A percentile compares a stretch with the other conserved stretches of the same genome.
These are phyloP conservation scores for Penaeus chinensis DNA, from an alignment of 1,140 invertebrate genomes.

Conservation along the genomic window DNA sequence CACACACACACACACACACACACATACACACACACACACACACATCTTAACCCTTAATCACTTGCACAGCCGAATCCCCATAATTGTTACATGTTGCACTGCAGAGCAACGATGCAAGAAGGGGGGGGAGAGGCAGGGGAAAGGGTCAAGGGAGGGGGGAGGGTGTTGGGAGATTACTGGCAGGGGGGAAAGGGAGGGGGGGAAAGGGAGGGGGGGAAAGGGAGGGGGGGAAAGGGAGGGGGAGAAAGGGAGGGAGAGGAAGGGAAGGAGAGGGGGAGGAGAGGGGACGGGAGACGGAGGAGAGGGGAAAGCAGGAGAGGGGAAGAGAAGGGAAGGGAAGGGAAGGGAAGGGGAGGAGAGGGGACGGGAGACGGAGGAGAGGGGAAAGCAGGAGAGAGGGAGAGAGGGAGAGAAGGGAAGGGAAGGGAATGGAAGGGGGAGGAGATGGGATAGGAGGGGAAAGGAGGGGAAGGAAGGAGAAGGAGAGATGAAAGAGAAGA, in stretches of 20 bases:
- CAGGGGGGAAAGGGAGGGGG: too few relatives aligned
- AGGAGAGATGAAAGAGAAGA: too few relatives aligned
- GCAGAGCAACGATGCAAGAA: too few relatives aligned
- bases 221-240: background rate
- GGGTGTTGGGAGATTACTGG: background rate
- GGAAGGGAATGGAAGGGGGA: background rate
- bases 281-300: background rate
- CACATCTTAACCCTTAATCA: too few relatives aligned
- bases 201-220: background rate
- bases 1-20: slow-evolving; percentile 16
- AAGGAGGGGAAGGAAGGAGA: background rate
- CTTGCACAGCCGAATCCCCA: too few relatives aligned
- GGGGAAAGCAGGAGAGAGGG: background rate
- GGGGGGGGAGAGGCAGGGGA: background rate
- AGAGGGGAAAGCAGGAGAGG: background rate
- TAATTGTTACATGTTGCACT: too few relatives aligned
- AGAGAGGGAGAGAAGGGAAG: too few relatives aligned
- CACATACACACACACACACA: background rate
- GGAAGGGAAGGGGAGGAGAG: background rate
- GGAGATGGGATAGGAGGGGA: background rate
- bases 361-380: background rate
- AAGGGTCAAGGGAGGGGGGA: background rate
- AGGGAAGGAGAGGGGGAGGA: background rate
- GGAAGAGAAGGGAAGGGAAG: background rate
- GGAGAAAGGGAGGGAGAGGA: background rate